These are phyloP conservation scores for Anisognathus igniventris DNA, from an alignment of 2,797 vertebrate species.

Conservation along the genomic window DNA sequence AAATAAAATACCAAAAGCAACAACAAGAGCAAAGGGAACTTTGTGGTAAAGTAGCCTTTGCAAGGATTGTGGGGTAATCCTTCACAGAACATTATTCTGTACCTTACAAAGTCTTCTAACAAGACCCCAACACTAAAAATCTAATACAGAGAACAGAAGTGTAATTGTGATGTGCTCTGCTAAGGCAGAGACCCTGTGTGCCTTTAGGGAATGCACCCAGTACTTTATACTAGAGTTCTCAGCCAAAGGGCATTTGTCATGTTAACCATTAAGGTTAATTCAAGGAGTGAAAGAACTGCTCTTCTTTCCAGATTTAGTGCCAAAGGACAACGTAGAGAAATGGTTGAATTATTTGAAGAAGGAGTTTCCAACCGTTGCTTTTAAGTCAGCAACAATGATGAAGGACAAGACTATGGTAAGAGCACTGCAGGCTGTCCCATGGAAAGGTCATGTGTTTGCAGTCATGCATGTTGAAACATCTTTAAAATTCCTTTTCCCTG, in stretches of 20 bases:
- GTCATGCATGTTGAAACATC: background rate
- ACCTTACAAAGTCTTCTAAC: background rate
- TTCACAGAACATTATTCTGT: background rate
- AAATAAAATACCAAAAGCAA: background rate
- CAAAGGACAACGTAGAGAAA: slow-evolving; percentile 84
- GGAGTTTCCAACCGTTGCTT: slow-evolving; percentile 87
- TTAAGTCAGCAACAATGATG: slow-evolving; percentile 83
- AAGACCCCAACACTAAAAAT: background rate
- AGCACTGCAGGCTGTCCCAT: background rate
- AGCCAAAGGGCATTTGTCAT: background rate
- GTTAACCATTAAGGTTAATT: background rate
- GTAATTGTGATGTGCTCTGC: background rate
- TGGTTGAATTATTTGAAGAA: slow-evolving; percentile 85
- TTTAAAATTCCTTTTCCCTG: background rate
- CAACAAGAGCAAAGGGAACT: background rate
- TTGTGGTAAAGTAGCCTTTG: background rate
- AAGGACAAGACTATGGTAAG: slow-evolving; percentile 74
- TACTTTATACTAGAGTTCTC: background rate
- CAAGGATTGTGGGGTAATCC: background rate
- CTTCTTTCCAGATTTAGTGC: slow-evolving; percentile 84
- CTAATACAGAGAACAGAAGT: background rate
- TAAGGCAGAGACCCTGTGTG: background rate
- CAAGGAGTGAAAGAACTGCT: background rate
- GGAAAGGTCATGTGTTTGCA: background rate
- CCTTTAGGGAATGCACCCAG: background rate